phyloP scores from a whole-genome alignment of 2,113 vertebrate genomes.

The Cyprinodon variegatus region DNA sequence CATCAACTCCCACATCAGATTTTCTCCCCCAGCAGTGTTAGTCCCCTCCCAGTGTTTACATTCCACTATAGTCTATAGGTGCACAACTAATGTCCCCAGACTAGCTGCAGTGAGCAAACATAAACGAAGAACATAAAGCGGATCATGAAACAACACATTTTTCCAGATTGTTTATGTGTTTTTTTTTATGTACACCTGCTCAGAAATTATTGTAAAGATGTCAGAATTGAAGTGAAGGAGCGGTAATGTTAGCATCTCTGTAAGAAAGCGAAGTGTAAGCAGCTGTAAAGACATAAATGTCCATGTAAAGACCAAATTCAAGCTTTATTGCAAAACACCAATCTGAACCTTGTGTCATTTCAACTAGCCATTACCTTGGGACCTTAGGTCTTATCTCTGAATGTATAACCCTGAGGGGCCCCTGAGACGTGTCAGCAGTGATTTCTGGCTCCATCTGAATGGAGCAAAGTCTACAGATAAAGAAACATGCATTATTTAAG shows the following conservation, averaged over 20 bases:
- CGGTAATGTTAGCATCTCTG: background rate
- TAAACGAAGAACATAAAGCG: fast-evolving
- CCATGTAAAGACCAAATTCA: background rate
- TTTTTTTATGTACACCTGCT: slow-evolving; percentile 4
- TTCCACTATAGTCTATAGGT: background rate
- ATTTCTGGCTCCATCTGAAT: slow-evolving; percentile 52
- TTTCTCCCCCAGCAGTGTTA: background rate
- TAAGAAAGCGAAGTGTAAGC: background rate
- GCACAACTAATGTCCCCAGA: background rate
- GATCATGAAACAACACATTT: background rate
- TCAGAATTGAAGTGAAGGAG: background rate
- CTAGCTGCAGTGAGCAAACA: background rate
- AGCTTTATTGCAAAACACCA: slow-evolving; percentile 14
- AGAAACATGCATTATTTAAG: slow-evolving; percentile 14
- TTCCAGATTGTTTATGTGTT: slow-evolving; percentile 1
- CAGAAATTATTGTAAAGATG: background rate
- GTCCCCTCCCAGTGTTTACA: background rate
- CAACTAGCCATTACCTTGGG: slow-evolving; percentile 33
- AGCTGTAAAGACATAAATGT: background rate
- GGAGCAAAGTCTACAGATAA: slow-evolving; percentile 41
- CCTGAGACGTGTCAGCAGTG: slow-evolving; percentile 43
- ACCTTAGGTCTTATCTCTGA: slow-evolving; percentile 39
- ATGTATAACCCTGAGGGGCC: slow-evolving; percentile 50
- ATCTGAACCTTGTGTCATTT: slow-evolving; percentile 40
- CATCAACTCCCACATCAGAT: background rate